Base-by-base conservation (phyloP, 2,888 invertebrate species). In the Hermaeophaga mercurialis region DNA sequence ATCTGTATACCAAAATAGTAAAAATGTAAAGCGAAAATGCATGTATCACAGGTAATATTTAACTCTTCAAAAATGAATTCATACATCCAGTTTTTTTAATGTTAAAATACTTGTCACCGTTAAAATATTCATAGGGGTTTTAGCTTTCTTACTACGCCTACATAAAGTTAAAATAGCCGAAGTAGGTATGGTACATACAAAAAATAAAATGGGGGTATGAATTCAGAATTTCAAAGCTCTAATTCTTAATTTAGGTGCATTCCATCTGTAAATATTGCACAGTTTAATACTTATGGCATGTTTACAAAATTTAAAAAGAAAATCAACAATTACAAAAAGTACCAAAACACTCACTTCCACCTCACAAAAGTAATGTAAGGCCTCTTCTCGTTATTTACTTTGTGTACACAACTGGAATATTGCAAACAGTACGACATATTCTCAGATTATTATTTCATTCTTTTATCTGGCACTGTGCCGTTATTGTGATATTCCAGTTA, bases 381-480 rank as follows among this genome's bases (percentile, higher is more conserved):
- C 66, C 71, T 66, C 59, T 68, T 67, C 63, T 65, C 69, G 73
- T 66, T 74, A 72, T 72, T 73, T 74, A 72, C 72, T 67, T 72
- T 68, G 67, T 72, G 73, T 73, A 68, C 72, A 61, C 66, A 18
- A 48, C 56, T 59, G 56, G 43, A 56, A 26, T 59, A 31, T 56
- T 24, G 15, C 53, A 47, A 55, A 39, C 44, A 17, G n/a, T 33
- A 56, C 49, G 56, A 56, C 59, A 53, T 43, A 49, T 7, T 53
- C 28, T 44, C 28, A 55, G 55, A 55, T 59, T 15, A n/a, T 28
- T 17, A 8, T 8, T 31, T 28, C n/a, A n/a, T 11, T 33, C 34
- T 24, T 28, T 33, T 26, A 60, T 62, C 54, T 48, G 14, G 38
- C 53, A 58, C 43, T 52, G 54, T 60, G 62, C 58, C 59, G 62